A percentile compares a stretch with the other conserved stretches of the same genome.
Conservation (phyloP, 2,888 invertebrate species). For the Parascotia fuliginaria region DNA sequence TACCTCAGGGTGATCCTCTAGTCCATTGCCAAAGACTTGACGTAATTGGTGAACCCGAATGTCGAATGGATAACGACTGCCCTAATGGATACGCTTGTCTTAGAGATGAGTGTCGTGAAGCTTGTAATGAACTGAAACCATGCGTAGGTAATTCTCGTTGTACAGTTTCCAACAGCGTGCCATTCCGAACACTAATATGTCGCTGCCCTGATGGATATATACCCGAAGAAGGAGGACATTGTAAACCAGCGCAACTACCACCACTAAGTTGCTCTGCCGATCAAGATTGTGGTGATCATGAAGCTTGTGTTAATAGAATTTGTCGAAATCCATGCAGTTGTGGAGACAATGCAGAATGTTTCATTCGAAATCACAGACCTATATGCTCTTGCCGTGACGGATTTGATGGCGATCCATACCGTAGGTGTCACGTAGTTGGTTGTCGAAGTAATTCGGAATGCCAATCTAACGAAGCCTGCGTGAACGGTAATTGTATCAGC, state of each 20-base stretch:
- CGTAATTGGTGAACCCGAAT: constrained; percentile 87
- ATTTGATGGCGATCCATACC: constrained; percentile 94
- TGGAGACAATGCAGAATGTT: constrained; percentile 93
- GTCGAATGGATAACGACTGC: constrained; percentile 92
- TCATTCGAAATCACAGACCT: constrained; percentile 93
- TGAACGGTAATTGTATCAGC: constrained; percentile 94
- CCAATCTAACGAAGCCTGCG: constrained; percentile 92
- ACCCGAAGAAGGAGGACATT: constrained; percentile 92
- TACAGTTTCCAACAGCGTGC: constrained; percentile 93
- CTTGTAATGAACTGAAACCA: constrained; percentile 91
- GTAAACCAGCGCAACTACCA: constrained; percentile 89
- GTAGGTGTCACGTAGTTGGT: constrained; percentile 91
- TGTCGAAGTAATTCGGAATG: constrained; percentile 94
- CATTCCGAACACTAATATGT: constrained; percentile 95
- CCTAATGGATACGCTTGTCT: constrained; percentile 93
- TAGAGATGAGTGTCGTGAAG: constrained; percentile 91
- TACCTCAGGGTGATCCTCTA: constrained; percentile 92
- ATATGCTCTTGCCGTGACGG: constrained; percentile 94
- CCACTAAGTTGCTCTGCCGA: constrained; percentile 92
- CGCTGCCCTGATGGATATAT: constrained; percentile 94
- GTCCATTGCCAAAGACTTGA: constrained; percentile 88
- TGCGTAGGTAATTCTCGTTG: constrained; percentile 91
- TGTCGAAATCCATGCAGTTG: constrained; percentile 96
- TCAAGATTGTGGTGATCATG: constrained; percentile 90
- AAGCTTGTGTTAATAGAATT: constrained; percentile 94